A percentile compares a stretch with the other conserved stretches of the same genome.
These are phyloP conservation scores for Rotaria macrura DNA, from an alignment of 2,888 invertebrate species.

Conservation along the genomic window DNA sequence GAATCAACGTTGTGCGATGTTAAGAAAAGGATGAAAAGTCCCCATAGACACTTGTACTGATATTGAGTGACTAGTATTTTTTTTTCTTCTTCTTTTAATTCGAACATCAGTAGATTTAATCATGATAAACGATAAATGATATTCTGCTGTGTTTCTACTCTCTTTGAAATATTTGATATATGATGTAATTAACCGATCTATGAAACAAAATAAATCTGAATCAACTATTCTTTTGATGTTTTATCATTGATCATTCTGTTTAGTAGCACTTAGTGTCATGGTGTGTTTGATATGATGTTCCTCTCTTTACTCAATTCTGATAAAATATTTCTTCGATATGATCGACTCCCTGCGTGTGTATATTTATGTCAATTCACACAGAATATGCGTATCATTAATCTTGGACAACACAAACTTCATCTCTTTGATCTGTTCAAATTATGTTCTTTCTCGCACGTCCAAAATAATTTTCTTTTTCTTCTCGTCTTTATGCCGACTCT, in stretches of 20 bases:
- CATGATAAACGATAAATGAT: no score
- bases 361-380: conserved; percentile 15
- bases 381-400: not conserved
- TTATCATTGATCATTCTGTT: not conserved
- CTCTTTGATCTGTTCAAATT: conserved; percentile 3
- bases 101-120: no score
- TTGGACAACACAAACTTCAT: not conserved
- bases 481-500: not conserved
- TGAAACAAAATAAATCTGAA: not conserved
- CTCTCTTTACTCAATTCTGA: not conserved
- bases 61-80: no score
- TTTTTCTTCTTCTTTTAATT: no score
- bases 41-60: no score
- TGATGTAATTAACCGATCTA: not conserved
- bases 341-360: conserved; percentile 3
- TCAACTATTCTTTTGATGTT: not conserved
- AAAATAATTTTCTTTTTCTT: not conserved
- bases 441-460: conserved; percentile 6
- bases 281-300: not conserved
- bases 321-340: conserved; percentile 1
- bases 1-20: no score
- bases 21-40: no score
- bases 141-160: no score
- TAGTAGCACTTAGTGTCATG: not conserved
- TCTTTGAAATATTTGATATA: no score